Percentiles rank a stretch among this genome's conserved stretches.
phyloP scores from a whole-genome alignment of 2,888 invertebrate species.

The Aspidapion aeneum region DNA sequence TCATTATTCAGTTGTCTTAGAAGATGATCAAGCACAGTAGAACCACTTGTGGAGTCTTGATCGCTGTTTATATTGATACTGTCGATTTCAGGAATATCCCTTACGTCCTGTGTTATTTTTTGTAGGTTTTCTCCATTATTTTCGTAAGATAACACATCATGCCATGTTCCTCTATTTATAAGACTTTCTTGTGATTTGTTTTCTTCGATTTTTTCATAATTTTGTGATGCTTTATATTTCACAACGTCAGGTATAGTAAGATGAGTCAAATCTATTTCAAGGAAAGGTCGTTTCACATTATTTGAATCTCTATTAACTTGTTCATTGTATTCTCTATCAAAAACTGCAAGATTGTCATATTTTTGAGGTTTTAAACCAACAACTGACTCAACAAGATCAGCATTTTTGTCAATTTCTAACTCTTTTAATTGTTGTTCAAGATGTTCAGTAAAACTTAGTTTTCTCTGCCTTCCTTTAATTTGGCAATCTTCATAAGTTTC shows the following conservation, averaged over 20 bases:
- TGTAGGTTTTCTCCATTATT: background rate
- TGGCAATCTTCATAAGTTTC: background rate
- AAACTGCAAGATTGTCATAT: too few relatives aligned
- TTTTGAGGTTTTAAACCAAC: background rate
- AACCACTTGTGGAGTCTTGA: background rate
- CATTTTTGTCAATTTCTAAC: background rate
- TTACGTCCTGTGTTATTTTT: background rate
- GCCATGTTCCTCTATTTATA: conserved; percentile 40
- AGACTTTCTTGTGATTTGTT: too few relatives aligned
- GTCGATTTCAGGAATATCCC: background rate
- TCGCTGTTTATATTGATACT: background rate
- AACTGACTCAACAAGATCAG: background rate
- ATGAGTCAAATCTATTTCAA: conserved; percentile 33
- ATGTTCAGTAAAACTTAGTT: background rate
- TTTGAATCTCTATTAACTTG: background rate
- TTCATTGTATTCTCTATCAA: too few relatives aligned
- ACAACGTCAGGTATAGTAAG: conserved; percentile 38
- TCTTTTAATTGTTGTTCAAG: background rate
- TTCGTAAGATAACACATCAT: conserved; percentile 14
- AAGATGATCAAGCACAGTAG: background rate
- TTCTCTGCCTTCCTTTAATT: background rate
- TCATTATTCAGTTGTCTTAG: background rate
- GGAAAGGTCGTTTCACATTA: background rate
- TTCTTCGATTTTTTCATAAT: too few relatives aligned
- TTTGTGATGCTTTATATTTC: too few relatives aligned